Base-by-base conservation (phyloP, 2,797 vertebrate species). In the Acanthornis magna region DNA sequence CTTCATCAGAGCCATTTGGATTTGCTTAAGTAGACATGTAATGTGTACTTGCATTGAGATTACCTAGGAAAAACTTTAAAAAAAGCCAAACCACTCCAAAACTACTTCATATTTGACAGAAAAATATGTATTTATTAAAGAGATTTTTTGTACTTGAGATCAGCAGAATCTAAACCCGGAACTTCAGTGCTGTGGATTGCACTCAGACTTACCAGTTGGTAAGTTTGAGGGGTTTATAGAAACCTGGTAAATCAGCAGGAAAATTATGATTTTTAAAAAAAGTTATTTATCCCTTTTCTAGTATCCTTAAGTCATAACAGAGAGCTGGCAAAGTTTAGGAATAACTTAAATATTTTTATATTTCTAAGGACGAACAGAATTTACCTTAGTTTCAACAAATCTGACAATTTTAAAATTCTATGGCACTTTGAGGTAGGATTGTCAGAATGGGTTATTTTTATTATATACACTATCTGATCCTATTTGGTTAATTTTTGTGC, bases 191-290 rank as follows among this genome's bases (percentile, higher is more conserved):
- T 93, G 54, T 84, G 55, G 53, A 80, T 86, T 83, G n/a, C 67
- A 93, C 88, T 97, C 68, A 96, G 89, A 62, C n/a, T 79, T 96
- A 96, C 60, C 84, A 96, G 91, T 93, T 96, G 81, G 87, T 75
- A 97, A 96, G 89, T 95, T 85, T 73, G 60, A 88, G 81, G 55
- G 76, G 63, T 94, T 97, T 97, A 94, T 95, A 96, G 95, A 96
- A 97, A 97, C 92, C 93, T 97, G 92, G 96, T 57, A 97, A 97
- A 97, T 97, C 96, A 98, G 96, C 83, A 94, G 93, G 93, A 97
- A 98, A 98, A 97, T 83, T 94, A 89, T 97, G 95, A 97, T 96
- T 98, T 97, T 94, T 91, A 97, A 97, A 96, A 97, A 92, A 81
- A 92, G 84, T 96, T 97, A 91, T 97, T 97, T 97, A 96, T 51